These are phyloP conservation scores for Hypomecis punctinalis DNA, from an alignment of 2,888 invertebrate genomes.

Conservation along the genomic window DNA sequence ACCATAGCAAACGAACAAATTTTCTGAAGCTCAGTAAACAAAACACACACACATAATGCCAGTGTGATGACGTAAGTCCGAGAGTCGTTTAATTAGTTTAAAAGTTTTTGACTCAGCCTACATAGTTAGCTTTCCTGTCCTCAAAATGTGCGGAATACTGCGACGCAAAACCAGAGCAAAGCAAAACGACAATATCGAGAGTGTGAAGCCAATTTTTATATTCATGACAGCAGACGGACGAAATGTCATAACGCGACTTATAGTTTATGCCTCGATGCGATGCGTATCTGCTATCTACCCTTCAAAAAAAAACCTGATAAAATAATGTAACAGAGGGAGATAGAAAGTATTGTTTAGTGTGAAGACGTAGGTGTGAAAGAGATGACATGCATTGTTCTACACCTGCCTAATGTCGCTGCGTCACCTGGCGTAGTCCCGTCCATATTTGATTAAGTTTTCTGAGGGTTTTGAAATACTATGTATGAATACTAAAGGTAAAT, in stretches of 20 bases:
- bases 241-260: constrained; percentile 66
- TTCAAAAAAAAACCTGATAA: constrained; percentile 68
- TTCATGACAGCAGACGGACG: constrained; percentile 42
- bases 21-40: no score
- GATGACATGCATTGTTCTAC: constrained; percentile 68
- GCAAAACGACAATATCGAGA: constrained; percentile 61
- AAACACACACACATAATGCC: no score
- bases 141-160: constrained; percentile 49
- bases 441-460: constrained; percentile 81
- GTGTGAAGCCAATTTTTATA: constrained; percentile 60
- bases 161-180: constrained; percentile 60
- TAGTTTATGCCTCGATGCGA: constrained; percentile 52
- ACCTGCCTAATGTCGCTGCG: constrained; percentile 65
- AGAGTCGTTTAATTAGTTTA: constrained; percentile 57
- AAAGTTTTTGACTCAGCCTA: constrained; percentile 52
- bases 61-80: constrained; percentile 1
- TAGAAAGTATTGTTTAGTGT: constrained; percentile 47
- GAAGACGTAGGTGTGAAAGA: constrained; percentile 58
- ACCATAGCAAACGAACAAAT: no score
- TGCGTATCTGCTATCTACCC: constrained; percentile 59
- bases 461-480: constrained; percentile 59
- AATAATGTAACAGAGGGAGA: constrained; percentile 62
- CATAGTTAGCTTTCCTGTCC: constrained; percentile 50
- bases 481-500: not conserved
- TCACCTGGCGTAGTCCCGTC: constrained; percentile 75